phyloP scores from a whole-genome alignment of 2,113 vertebrate genomes.

The Nothoprocta pentlandii region DNA sequence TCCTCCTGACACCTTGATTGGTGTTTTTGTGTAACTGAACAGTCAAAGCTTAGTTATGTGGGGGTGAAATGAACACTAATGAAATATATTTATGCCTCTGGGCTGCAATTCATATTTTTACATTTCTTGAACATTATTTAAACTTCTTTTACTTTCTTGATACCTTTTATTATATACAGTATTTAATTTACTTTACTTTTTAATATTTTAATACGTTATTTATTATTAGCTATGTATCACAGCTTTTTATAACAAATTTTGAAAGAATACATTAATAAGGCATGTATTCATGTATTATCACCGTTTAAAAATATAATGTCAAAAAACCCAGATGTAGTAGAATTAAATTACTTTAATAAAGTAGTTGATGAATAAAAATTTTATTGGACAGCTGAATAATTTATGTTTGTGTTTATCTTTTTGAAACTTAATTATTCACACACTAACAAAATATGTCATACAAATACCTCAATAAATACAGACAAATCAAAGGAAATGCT shows the following conservation, averaged over 20 bases:
- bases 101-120: background rate
- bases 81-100: background rate
- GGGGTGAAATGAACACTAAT: background rate
- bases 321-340: background rate
- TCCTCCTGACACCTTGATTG: background rate
- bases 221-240: background rate
- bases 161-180: too few relatives aligned
- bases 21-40: background rate
- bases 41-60: background rate
- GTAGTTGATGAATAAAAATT: background rate
- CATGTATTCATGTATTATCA: rapidly evolving
- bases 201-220: background rate
- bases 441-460: background rate
- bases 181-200: too few relatives aligned
- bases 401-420: background rate
- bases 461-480: background rate
- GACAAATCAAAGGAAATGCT: background rate
- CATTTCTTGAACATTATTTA: too few relatives aligned
- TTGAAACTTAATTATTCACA: background rate
- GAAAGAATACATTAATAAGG: background rate
- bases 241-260: background rate
- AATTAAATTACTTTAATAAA: background rate
- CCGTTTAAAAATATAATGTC: background rate
- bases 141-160: too few relatives aligned
- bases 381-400: background rate